Base-by-base conservation (phyloP, 2,888 invertebrate species). In the Cerastoderma edule region DNA sequence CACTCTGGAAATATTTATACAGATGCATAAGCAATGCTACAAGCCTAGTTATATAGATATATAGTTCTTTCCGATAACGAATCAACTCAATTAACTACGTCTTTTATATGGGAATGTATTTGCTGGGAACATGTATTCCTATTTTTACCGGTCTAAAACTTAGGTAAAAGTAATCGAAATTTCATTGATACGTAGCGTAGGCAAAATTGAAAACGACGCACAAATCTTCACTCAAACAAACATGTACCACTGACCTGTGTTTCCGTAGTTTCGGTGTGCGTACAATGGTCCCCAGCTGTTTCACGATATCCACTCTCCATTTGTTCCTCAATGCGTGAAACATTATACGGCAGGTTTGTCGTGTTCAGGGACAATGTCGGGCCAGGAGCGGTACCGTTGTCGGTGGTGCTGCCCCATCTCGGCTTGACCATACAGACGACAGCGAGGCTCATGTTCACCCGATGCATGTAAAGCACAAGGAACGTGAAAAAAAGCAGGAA, bases 381-480 rank as follows among this genome's bases (percentile, higher is more conserved):
- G 16, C n/a, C 19, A 24, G 48, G 24, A n/a, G 6, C 19, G 16
- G n/a, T 48, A 4, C 5, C 30, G 30, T 4, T n/a, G 1, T 5
- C 64, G n/a, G 13, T 39, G 64, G 27, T 30, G n/a, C 6, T 8
- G 2, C 27, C 8, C 3, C 2, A 22, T 1, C n/a, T 30, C 19
- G 48, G 27, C 32, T 67, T 67, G 6, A 72, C 74, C 78, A 78
- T 78, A 66, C 78, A 78, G n/a, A 78, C 74, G 1, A 78, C 71
- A 16, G 78, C 78, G 2, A 78, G 68, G 46, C 74, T 74, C 35
- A 78, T 48, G 28, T 78, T 78, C n/a, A 78, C 78, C n/a, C 78
- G 53, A 46, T 78, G 78, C 60, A 74, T 67, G 27, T 72, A 78
- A 19, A 78, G 53, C 1, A 74, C 53, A n/a, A 48, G 57, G 30